Evolutionary conservation across 2,888 invertebrate genomes (phyloP).

Genomic region (Lasioglossum leucozonium): DNA sequence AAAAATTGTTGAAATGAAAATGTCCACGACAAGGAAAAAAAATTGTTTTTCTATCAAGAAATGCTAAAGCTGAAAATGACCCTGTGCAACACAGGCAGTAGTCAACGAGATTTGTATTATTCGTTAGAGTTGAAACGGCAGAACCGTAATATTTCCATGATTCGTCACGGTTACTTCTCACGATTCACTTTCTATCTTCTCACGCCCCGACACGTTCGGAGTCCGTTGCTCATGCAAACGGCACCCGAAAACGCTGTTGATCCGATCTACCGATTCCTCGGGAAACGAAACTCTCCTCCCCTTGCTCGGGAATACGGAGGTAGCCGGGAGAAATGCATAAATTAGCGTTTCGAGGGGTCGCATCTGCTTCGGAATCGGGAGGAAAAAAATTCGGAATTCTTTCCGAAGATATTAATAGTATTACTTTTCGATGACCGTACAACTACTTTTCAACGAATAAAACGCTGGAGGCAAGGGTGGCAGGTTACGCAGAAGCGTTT

Average conservation of each 20-base stretch:
- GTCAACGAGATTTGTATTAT: not conserved
- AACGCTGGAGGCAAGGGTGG: not conserved
- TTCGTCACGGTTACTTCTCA: conserved; percentile 52
- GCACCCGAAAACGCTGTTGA: conserved; percentile 2
- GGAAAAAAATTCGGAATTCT: not conserved
- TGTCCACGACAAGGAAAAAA: too few species aligned
- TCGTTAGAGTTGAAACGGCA: not conserved
- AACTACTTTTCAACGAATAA: not conserved
- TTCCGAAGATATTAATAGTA: not conserved
- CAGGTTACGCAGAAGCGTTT: not conserved
- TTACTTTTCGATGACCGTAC: too few species aligned
- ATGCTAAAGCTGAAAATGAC: too few species aligned
- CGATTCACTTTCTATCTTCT: conserved; percentile 58
- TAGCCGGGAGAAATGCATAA: not conserved
- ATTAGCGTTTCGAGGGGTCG: not conserved
- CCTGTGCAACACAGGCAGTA: not conserved
- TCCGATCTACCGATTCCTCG: not conserved
- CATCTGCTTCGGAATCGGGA: not conserved
- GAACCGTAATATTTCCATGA: conserved; percentile 35
- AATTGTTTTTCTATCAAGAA: too few species aligned
- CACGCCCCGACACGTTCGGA: conserved; percentile 43
- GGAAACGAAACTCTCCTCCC: not conserved
- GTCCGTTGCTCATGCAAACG: conserved; percentile 24
- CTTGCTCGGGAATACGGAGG: not conserved
- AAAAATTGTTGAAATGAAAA: too few species aligned